Evolutionary conservation across 2,797 vertebrate genomes (phyloP), one percentile per base, ranked within the genome.

Genomic region (Sebastes nivosus): DNA sequence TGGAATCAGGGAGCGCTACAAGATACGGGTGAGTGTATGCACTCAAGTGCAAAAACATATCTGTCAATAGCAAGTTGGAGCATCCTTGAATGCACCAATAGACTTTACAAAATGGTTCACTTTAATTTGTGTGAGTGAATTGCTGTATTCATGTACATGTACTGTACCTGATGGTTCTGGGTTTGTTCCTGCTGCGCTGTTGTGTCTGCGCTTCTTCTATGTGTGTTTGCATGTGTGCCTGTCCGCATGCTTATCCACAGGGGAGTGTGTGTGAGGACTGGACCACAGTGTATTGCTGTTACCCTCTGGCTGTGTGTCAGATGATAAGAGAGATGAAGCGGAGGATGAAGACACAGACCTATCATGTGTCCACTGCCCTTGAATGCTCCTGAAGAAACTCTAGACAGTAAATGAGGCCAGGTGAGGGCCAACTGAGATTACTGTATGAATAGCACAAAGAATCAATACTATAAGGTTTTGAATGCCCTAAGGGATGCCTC

Each of bases 1-100:
- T n/a, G 97, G 96, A 66, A 95, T 96, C 86, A 93, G 97, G 87
- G 97, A 97, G 91, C 93, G 96, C 63, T 95, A 96, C 89, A 97
- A 96, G 91, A 97, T 98, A 91, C 90, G 74, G 88, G 97, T 98
- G 93, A 95, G 96, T 80, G 38, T 29, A 36, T 65, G 20, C 9
- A 8, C 34, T n/a, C 30, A 11, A 20, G 7, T 55, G 27, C 24
- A 72, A 29, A 76, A 67, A 12, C 22, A 20, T 8, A 32, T 52
- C 24, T 60, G 14, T 58, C 24, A 42, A 2, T 20, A 20, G 20
- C n/a, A 55, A 20, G 27, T 59, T 9, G 13, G 10, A 36, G 27
- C 1, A 0, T 6, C 46, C 34, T 50, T 34, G 20, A 42, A 61
- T 7, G 8, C 46, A 63, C 8, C 1, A n/a, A 2, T 12, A 34